Base-by-base conservation (phyloP, 1,140 invertebrate species). In the Palaemon carinicauda region DNA sequence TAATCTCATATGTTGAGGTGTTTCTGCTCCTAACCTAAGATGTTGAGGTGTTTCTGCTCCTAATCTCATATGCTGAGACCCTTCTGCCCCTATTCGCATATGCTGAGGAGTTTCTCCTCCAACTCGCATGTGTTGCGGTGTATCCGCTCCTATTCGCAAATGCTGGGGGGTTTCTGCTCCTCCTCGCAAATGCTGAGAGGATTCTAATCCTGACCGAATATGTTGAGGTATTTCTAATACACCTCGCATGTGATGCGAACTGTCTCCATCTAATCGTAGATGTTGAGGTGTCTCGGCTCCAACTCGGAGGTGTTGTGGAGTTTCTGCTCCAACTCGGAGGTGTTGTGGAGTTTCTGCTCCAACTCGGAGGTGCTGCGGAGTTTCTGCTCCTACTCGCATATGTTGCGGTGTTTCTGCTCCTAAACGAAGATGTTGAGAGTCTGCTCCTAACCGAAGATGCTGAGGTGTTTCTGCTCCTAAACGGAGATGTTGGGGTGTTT, bases 101-200 rank as follows among this genome's bases (percentile, higher is more conserved):
- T 86, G 83, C 24, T 86, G 83, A 15, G 83, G 77, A 31, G 80
- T 82, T 53, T 82, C 80, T 52, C 50, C 65, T 31, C 80, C 80
- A 53, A 82, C 15, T 73, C 74, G 53, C 7, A 78, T 53, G 27
- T 84, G 82, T 19, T 85, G 82, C 10, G 74, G 54, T 24, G 75
- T 85, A 29, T 85, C 82, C n/a, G 82, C 56, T 17, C 73, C 73
- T 4, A 77, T 29, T 84, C 82, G 52, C 9, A 78, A 14, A 65
- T 84, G 82, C 19, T 84, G 82, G 19, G 74, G 74, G 51, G 82
- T 65, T 53, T 84, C 82, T 19, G 53, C 54, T 15, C 65, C 65
- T n/a, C 21, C 65, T 27, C 65, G 65, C 41, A 65, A 21, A 27
- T 65, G 56, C 56, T 65, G 56, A 7, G 56, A 15, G 17, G 56